These are phyloP conservation scores for Trissolcus brochymenae DNA, from an alignment of 2,888 invertebrate genomes.

Conservation along the genomic window DNA sequence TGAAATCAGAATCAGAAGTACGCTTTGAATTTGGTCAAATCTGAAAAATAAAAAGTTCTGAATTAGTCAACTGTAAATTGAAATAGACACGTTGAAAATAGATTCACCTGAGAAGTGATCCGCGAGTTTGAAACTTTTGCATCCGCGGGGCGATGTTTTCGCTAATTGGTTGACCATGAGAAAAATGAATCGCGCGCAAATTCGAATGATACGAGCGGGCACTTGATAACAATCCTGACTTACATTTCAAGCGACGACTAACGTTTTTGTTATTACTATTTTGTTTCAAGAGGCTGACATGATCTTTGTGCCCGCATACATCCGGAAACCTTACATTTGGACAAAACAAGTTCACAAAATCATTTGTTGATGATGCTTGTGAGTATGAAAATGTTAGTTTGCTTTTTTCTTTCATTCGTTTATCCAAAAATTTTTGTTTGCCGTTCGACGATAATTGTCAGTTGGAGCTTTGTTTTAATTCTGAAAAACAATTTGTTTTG, in stretches of 20 bases:
- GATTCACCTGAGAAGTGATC: background rate
- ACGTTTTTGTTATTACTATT: background rate
- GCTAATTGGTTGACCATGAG: slow-evolving; percentile 40
- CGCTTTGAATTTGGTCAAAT: too few species aligned
- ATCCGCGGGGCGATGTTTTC: slow-evolving; percentile 16
- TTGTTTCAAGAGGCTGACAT: slow-evolving; percentile 42
- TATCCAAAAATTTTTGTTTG: background rate
- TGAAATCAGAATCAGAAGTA: too few species aligned
- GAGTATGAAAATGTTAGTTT: slow-evolving; percentile 53
- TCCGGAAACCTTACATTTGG: slow-evolving; percentile 26
- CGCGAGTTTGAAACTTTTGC: slow-evolving; percentile 30
- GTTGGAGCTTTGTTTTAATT: slow-evolving; percentile 2
- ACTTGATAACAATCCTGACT: slow-evolving; percentile 1
- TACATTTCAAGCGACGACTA: background rate
- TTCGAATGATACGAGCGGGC: slow-evolving; percentile 38
- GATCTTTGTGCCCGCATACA: slow-evolving; percentile 29
- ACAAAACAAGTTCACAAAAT: slow-evolving; percentile 30
- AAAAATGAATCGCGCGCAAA: slow-evolving; percentile 47
- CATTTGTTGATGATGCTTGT: slow-evolving; percentile 54
- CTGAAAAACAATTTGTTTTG: background rate
- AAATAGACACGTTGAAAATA: too few species aligned
- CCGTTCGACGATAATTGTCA: background rate
- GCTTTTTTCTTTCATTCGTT: background rate
- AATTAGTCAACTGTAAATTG: too few species aligned
- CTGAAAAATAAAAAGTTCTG: too few species aligned